phyloP scores from a whole-genome alignment of 2,113 vertebrate species.

The Oplegnathus fasciatus region DNA sequence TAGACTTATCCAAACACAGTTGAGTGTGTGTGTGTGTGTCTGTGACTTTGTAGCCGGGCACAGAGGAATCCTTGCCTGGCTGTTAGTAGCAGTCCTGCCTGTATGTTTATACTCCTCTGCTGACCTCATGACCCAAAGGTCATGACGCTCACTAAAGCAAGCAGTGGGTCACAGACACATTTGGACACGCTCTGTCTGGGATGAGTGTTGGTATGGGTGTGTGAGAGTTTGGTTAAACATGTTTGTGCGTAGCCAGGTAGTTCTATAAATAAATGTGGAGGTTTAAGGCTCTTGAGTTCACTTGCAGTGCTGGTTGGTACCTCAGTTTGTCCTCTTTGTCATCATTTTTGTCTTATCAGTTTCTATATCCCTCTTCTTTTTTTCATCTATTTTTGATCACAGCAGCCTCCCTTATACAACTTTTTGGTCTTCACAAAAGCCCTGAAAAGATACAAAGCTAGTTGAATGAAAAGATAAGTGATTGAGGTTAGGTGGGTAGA shows the following conservation, averaged over 20 bases:
- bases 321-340: background rate
- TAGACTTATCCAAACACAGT: constrained; percentile 79
- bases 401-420: background rate
- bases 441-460: background rate
- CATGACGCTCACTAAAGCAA: constrained; percentile 64
- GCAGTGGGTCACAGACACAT: constrained; percentile 71
- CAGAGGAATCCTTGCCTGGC: constrained; percentile 71
- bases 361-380: background rate
- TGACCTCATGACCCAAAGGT: constrained; percentile 77
- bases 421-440: background rate
- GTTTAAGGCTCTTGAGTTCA: background rate
- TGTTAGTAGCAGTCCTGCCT: constrained; percentile 69
- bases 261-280: constrained; percentile 40
- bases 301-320: background rate
- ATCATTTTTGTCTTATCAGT: background rate
- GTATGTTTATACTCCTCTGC: constrained; percentile 77
- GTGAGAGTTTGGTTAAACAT: constrained; percentile 42
- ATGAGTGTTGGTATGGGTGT: constrained; percentile 35
- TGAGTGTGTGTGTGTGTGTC: constrained; percentile 67
- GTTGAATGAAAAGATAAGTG: background rate
- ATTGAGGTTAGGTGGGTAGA: background rate
- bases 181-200: constrained; percentile 69
- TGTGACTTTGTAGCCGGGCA: constrained; percentile 63
- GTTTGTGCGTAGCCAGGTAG: constrained; percentile 23
- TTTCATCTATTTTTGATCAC: background rate